Evolutionary conservation across 1,140 invertebrate genomes (phyloP), one percentile per base, ranked within the genome.

Genomic region (Atta colombica): DNA sequence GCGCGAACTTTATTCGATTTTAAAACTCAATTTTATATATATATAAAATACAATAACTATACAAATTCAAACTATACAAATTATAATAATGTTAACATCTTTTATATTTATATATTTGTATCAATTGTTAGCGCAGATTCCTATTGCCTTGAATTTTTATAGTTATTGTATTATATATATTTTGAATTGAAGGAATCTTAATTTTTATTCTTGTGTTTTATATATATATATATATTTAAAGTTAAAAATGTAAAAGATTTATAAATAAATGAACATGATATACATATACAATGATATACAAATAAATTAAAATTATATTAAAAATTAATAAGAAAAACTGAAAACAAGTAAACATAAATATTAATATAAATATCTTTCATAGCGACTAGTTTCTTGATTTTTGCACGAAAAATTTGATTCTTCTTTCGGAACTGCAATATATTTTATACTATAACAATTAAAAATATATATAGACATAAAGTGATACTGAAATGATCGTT

Each of bases 351-450:
- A 60, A 39, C 6, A 35, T 58, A 63, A 0, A 77, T 18, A 28
- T 49, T 28, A 77, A 61, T 18, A 39, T 75, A 75, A 55, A 31
- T 55, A 35, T 74, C 18, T 31, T 71, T 39, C 3, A 53, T 8
- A 12, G 12, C 12, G 1, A 58, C 3, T 60, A 75, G 3, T 61
- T 75, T 18, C 35, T 25, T 39, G 2, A 14, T 75, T 35, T 60
- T 39, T 58, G 14, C 6, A 10, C 3, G 8, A 0, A 45, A 45
- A 60, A 77, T 21, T 21, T 39, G 16, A 45, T 77, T 45, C 66
- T 25, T 77, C 35, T 77, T 7, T 8, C 5, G n/a, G 3, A n/a
- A 77, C 7, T 31, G 0, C 16, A 39, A 25, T 55, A 10, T 63
- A 77, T n/a, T n/a, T 63, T 45, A 45, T 16, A 61, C 18, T 60